A percentile compares a stretch with the other conserved stretches of the same genome.
Evolutionary conservation across 1,140 invertebrate genomes (phyloP).

Genomic region (Drosophila watanabei): DNA sequence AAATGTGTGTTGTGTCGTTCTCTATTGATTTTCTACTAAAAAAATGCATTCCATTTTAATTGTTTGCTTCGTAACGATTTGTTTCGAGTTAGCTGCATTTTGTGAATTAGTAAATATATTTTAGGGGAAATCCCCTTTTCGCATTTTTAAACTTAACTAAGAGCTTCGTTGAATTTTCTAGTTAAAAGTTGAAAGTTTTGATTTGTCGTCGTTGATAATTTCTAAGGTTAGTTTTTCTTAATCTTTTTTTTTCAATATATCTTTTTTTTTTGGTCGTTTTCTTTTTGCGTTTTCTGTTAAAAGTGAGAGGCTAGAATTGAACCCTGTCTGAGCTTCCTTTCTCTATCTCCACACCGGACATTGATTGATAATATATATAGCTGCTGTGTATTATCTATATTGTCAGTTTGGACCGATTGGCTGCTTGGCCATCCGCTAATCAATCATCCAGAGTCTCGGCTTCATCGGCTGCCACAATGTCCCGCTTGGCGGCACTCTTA

Average conservation of each 20-base stretch:
- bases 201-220: slow-evolving; percentile 38
- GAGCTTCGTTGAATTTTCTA: slow-evolving; percentile 68
- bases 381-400: slow-evolving; percentile 42
- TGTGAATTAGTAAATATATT: slow-evolving; percentile 56
- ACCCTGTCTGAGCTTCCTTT: slow-evolving; percentile 14
- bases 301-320: slow-evolving; percentile 32
- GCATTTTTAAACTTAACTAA: slow-evolving; percentile 59
- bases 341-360: slow-evolving; percentile 13
- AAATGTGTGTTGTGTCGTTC: slow-evolving; percentile 36
- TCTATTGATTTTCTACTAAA: slow-evolving; percentile 64
- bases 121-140: slow-evolving; percentile 28
- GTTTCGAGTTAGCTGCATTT: slow-evolving; percentile 67
- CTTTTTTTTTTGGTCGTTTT: slow-evolving; percentile 69
- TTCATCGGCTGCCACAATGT: slow-evolving; percentile 76
- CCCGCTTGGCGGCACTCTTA: slow-evolving; percentile 76
- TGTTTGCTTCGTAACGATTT: slow-evolving; percentile 42
- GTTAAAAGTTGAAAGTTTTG: slow-evolving; percentile 40
- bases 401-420: slow-evolving; percentile 20
- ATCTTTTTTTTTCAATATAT: slow-evolving; percentile 13
- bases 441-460: slow-evolving; percentile 73
- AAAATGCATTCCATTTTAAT: slow-evolving; percentile 73
- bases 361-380: slow-evolving; percentile 24
- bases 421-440: slow-evolving; percentile 25
- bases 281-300: slow-evolving; percentile 33
- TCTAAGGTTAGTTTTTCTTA: slow-evolving; percentile 67